A percentile compares a stretch with the other conserved stretches of the same genome.
Evolutionary conservation across 2,888 invertebrate species (phyloP).

Genomic region (Callinectes sapidus): DNA sequence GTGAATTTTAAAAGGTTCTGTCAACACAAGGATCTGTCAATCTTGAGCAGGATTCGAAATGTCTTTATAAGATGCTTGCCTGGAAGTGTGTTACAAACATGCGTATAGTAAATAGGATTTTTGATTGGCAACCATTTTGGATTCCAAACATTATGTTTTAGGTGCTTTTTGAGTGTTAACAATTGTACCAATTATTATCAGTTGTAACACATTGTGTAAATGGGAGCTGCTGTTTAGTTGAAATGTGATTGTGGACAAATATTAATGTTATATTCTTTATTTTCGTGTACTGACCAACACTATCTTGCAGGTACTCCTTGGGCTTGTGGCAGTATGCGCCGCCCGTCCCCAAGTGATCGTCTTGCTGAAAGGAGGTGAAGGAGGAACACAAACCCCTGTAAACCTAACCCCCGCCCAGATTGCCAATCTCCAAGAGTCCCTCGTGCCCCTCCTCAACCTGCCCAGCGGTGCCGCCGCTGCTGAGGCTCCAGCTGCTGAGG

Average conservation of each 20-base stretch:
- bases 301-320: conserved; percentile 59
- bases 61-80: not conserved
- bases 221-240: not conserved
- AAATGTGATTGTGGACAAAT: conserved; percentile 5
- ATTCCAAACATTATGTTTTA: not conserved
- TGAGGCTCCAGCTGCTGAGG: conserved; percentile 80
- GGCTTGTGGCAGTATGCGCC: conserved; percentile 58
- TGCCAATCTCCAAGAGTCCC: conserved; percentile 20
- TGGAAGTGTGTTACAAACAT: not conserved
- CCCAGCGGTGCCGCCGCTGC: conserved; percentile 79
- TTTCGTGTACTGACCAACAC: not conserved
- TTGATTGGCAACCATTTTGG: not conserved
- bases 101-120: not conserved
- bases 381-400: not conserved
- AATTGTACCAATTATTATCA: not conserved
- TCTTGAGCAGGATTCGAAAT: not conserved
- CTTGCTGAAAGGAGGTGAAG: conserved; percentile 45
- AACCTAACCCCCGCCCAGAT: conserved; percentile 34
- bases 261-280: not conserved
- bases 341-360: conserved; percentile 65
- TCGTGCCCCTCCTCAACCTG: conserved; percentile 37
- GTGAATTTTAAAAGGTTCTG: not conserved
- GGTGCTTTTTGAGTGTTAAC: not conserved
- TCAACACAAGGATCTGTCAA: not conserved
- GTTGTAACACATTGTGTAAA: not conserved